Evolutionary conservation across 2,888 invertebrate genomes (phyloP), one percentile per base, ranked within the genome.

Genomic region (Ochropacha duplaris): DNA sequence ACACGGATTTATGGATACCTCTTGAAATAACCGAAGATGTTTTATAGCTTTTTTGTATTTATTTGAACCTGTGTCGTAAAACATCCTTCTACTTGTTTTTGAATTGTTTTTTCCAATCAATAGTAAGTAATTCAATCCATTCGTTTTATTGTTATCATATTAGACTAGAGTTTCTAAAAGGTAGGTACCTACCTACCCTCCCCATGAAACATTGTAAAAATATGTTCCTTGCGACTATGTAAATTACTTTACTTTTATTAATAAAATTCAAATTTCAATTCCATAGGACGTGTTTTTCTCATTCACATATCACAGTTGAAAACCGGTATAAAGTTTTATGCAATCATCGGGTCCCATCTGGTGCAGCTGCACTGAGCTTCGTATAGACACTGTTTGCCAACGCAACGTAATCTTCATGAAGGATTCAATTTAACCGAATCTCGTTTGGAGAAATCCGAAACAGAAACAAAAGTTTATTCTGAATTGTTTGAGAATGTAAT

Each of bases 391-490:
- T 52, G 52, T 52, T 52, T 52, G 31, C 52, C 19, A 52, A 52
- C 31, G 34, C 52, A 52, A 52, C 31, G 52, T 34, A 52, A 52
- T 52, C 52, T 52, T 52, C 52, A 52, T 52, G 52, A 52, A 52
- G 52, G 52, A 52, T 52, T 52, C 52, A 52, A 34, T 52, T 52
- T 31, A 31, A 52, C 31, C 52, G 52, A 52, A 52, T 52, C 31
- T 19, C 52, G 31, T 52, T 52, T 52, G 19, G 52, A 52, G 31
- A 22, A 52, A 28, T 22, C 31, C 31, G 22, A 52, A 52, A 52
- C 52, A 31, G 19, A 11, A 52, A 24, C 31, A 22, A 44, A 44
- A 19, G 44, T 44, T 44, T 44, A 44, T 44, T 44, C 44, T 19
- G 44, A 44, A 44, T 19, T 9, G n/a, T 19, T 31, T 12, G 5